Conservation (phyloP, 2,797 vertebrate genomes). For the Uromys caudimaculatus region DNA sequence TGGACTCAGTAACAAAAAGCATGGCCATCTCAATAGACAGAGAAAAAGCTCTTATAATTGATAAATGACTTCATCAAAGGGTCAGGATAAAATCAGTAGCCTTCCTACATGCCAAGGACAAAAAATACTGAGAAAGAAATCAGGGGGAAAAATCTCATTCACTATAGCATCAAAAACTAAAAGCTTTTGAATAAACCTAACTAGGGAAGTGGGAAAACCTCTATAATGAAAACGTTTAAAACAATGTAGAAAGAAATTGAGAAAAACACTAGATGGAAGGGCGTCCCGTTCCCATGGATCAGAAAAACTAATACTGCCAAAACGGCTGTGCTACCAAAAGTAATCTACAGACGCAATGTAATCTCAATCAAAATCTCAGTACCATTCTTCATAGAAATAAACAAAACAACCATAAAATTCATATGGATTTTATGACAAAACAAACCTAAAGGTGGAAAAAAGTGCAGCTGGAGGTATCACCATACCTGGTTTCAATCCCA, state of each 20-base stretch:
- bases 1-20: background rate
- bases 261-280: background rate
- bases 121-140: background rate
- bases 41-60: background rate
- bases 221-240: background rate
- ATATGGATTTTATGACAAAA: background rate
- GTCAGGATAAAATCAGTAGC: background rate
- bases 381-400: background rate
- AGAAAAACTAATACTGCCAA: background rate
- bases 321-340: background rate
- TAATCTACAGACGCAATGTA: background rate
- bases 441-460: background rate
- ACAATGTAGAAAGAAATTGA: background rate
- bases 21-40: background rate
- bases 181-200: background rate
- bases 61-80: background rate
- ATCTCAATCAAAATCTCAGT: background rate
- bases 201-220: background rate
- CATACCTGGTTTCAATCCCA: background rate
- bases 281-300: background rate
- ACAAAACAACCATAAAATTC: background rate
- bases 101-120: background rate
- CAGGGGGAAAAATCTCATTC: background rate
- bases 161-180: background rate
- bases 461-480: background rate